A percentile compares a stretch with the other conserved stretches of the same genome.
Evolutionary conservation across 2,888 invertebrate species (phyloP).

Genomic region (Taenaris catops): DNA sequence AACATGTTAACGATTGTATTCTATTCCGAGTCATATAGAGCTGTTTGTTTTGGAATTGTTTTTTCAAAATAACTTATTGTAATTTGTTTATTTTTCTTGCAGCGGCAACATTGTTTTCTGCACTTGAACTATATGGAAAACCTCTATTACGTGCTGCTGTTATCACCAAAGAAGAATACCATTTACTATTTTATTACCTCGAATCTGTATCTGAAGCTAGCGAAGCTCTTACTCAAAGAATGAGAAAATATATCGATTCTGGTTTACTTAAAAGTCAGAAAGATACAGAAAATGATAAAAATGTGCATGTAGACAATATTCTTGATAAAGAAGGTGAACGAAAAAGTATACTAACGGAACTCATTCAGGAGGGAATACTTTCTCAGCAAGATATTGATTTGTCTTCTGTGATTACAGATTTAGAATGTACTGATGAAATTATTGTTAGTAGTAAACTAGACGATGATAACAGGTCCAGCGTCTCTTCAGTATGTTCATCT

Average conservation of each 20-base stretch:
- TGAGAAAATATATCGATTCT: constrained; percentile 72
- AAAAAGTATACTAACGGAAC: constrained; percentile 63
- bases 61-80: background rate
- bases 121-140: constrained; percentile 82
- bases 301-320: constrained; percentile 9
- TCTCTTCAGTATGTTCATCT: constrained; percentile 47
- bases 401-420: constrained; percentile 54
- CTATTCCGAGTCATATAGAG: too few species aligned
- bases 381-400: constrained; percentile 66
- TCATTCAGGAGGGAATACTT: constrained; percentile 67
- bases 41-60: too few species aligned
- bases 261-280: constrained; percentile 56
- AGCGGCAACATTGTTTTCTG: constrained; percentile 79
- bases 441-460: constrained; percentile 47
- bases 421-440: constrained; percentile 50
- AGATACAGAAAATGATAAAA: constrained; percentile 35
- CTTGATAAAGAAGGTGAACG: constrained; percentile 40
- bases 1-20: too few species aligned
- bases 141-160: constrained; percentile 75
- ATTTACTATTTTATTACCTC: constrained; percentile 73
- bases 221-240: constrained; percentile 64
- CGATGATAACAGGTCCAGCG: constrained; percentile 52
- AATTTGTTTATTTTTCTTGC: constrained; percentile 45
- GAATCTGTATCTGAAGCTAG: constrained; percentile 73
- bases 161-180: constrained; percentile 75